Percentiles rank a stretch among this genome's conserved stretches.
phyloP scores from a whole-genome alignment of 2,113 vertebrate species.

The Anolis carolinensis region DNA sequence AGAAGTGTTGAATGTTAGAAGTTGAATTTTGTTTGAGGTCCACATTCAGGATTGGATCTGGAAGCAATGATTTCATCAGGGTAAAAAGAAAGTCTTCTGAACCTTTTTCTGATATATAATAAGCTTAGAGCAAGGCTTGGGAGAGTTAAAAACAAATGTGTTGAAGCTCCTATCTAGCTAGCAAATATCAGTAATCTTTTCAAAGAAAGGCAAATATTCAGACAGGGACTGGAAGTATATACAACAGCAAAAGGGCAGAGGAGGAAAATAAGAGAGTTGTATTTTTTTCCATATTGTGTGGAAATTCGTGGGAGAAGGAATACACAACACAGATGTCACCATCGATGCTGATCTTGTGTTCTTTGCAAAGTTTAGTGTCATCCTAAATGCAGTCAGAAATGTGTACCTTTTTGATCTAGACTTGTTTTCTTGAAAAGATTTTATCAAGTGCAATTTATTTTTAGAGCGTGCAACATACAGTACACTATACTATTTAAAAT shows the following conservation, averaged over 20 bases:
- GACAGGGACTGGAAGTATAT: background rate
- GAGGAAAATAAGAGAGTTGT: background rate
- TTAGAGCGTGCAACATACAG: too few species aligned
- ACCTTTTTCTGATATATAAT: too few species aligned
- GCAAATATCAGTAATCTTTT: background rate
- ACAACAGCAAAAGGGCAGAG: background rate
- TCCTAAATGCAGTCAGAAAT: too few species aligned
- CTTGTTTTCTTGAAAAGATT: too few species aligned
- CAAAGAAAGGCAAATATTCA: background rate
- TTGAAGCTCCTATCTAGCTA: background rate
- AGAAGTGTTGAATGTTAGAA: too few species aligned
- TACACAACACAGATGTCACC: background rate
- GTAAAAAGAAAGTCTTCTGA: too few species aligned
- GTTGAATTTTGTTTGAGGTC: too few species aligned
- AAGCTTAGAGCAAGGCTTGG: too few species aligned
- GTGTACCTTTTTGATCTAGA: too few species aligned
- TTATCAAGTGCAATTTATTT: too few species aligned
- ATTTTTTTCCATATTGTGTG: background rate
- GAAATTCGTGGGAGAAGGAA: background rate
- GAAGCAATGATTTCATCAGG: too few species aligned
- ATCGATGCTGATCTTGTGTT: background rate
- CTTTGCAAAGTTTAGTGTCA: background rate
- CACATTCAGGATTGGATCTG: too few species aligned
- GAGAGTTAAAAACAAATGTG: background rate
- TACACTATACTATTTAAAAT: background rate